Base-by-base conservation (phyloP, 1,140 invertebrate genomes). In the Cotesia vestalis region DNA sequence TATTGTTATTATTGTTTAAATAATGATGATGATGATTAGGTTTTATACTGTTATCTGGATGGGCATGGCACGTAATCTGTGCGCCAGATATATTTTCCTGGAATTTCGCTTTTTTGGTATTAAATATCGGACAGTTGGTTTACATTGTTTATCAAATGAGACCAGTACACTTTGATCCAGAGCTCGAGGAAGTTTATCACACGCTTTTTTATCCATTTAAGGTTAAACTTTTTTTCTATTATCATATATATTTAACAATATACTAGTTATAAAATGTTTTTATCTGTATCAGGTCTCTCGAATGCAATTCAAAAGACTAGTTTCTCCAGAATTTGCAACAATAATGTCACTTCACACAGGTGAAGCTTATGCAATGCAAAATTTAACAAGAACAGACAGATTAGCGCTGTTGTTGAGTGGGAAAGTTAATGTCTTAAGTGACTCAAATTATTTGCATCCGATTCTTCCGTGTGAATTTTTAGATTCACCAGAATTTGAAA, bases 401-500 rank as follows among this genome's bases (percentile, higher is more conserved):
- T 85, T 96, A 0, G 94, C 92, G 0, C 78, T 96, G 0, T 86
- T 96, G 9, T 87, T 96, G 2, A 91, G 90, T 53, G 95, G 95
- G 77, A 95, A 92, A 87, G 91, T 94, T 11, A 95, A 95, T 78
- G 95, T 95, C 1, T 89, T 95, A 78, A 92, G 91, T 55, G 93
- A 94, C 73, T 90, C 92, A 70, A 94, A 94, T 80, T 93, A 95
- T 78, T 87, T 96, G 1, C 95, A 96, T 85, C 91, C 92, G 9
- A 95, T 96, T 77, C 79, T 92, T 27, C 91, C 92, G 0, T 94
- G 93, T 78, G 94, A 96, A 84, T 96, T 96, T 83, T 85, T 96
- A 1, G 95, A 96, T 82, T 96, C 94, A 0, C 95, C 95, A 0
- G 95, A 96, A 87, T 96, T 96, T 79, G 95, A 96, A 80, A 94